Base-by-base conservation (phyloP, 2,888 invertebrate species). In the Sarcophaga rosellei region DNA sequence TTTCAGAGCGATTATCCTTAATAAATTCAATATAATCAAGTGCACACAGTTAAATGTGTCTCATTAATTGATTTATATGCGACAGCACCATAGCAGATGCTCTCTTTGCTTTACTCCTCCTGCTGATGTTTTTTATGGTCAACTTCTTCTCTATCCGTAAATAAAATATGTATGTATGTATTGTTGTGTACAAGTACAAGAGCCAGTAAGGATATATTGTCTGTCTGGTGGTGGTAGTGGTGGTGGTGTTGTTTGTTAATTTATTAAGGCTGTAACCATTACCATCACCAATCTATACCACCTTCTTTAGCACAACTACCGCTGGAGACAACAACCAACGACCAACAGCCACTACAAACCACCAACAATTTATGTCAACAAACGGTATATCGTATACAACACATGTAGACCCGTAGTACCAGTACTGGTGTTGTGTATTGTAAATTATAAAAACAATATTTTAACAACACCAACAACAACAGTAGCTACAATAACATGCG, bases 51-150 rank as follows among this genome's bases (percentile, higher is more conserved):
- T 79, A 81, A 86, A 86, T 81, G 81, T 86, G 86, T 84, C 84
- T 84, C 81, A 86, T 84, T 86, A 86, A 86, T 86, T 86, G 86
- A 86, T 86, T 86, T 86, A 84, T 84, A 81, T 61, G 47, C 74
- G 73, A 77, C 80, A 84, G 53, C 35, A 74, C 65, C 69, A 73
- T 53, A 84, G 77, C 84, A 86, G 80, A 86, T 81, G 84, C 44
- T 80, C 76, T 65, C 62, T 66, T 78, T 68, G 2, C 35, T 53
- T 44, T 53, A 11, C 5, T 17, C 3, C 8, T 63, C 10, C 23
- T 12, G 2, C 25, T n/a, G n/a, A n/a, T 63, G 63, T 35, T 35
- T 35, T 35, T 35, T 10, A 35, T 35, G 35, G 10, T 2, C 35
- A 8, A 35, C 53, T 53, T 53, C 53, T 53, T 53, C 53, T 53